A percentile compares a stretch with the other conserved stretches of the same genome.
phyloP scores from a whole-genome alignment of 1,140 invertebrate genomes.

The Polyergus mexicanus region DNA sequence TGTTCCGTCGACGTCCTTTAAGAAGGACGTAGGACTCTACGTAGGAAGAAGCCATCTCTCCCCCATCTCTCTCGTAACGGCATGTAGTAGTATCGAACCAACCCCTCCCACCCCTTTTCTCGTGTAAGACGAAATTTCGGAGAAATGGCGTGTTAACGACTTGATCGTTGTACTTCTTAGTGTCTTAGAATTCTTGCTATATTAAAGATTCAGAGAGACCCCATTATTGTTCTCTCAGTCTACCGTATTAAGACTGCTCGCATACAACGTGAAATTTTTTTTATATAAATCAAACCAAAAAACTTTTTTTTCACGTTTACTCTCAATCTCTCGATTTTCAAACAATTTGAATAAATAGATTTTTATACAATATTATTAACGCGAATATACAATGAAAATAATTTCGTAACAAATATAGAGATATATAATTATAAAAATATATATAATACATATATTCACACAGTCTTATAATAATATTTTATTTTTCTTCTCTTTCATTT shows the following conservation, averaged over 20 bases:
- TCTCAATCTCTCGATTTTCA: background rate
- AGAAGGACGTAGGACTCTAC: slow-evolving; percentile 59
- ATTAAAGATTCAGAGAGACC: background rate
- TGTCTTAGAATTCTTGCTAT: background rate
- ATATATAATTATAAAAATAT: background rate
- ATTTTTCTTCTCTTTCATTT: background rate
- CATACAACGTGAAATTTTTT: background rate
- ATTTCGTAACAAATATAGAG: background rate
- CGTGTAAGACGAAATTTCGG: background rate
- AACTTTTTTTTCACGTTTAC: background rate
- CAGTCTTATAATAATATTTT: no score
- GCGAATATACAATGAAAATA: background rate
- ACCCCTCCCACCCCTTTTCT: background rate
- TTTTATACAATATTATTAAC: background rate
- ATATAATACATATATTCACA: background rate
- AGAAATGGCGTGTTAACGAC: background rate
- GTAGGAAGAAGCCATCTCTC: slow-evolving; percentile 49
- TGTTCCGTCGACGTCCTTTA: slow-evolving; percentile 74
- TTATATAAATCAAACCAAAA: background rate
- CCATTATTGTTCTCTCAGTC: background rate
- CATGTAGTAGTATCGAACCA: slow-evolving; percentile 63
- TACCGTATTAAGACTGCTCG: background rate
- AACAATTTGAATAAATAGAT: background rate
- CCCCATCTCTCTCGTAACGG: slow-evolving; percentile 52
- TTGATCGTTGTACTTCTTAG: background rate